phyloP scores from a whole-genome alignment of 1,140 invertebrate species.

The Microvelia longipes region DNA sequence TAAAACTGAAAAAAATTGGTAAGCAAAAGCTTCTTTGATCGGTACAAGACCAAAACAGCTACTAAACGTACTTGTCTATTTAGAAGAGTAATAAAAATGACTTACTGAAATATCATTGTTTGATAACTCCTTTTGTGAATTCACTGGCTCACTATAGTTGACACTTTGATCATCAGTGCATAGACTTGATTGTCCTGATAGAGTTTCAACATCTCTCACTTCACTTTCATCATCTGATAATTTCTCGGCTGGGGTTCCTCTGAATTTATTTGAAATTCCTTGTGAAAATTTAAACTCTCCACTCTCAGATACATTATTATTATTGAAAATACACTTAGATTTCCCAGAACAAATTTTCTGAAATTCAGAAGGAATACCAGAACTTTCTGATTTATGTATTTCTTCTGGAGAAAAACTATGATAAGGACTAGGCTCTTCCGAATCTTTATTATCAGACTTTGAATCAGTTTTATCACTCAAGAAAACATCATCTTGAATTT shows the following conservation, averaged over 20 bases:
- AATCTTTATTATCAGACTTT: neutral
- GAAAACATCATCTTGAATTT: neutral
- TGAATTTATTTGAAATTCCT: neutral
- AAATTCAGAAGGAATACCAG: neutral
- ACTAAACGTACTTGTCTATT: no score
- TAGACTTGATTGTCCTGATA: neutral
- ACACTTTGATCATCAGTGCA: neutral
- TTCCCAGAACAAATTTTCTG: neutral
- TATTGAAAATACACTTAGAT: neutral
- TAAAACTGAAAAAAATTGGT: no score
- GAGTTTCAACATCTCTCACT: neutral
- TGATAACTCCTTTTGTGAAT: neutral
- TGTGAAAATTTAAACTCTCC: neutral
- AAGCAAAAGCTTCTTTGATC: no score
- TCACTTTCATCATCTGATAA: neutral
- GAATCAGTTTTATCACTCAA: neutral
- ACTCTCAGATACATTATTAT: neutral
- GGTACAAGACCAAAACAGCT: no score
- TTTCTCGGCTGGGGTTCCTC: neutral
- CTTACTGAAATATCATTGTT: no score
- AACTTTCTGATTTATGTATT: neutral
- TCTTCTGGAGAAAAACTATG: neutral
- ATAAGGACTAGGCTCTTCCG: neutral
- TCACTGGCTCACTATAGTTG: neutral
- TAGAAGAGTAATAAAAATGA: no score